Percentiles rank a stretch among this genome's conserved stretches.
These are phyloP conservation scores for Sus cebifrons DNA, from an alignment of 2,797 vertebrate species.

Conservation along the genomic window DNA sequence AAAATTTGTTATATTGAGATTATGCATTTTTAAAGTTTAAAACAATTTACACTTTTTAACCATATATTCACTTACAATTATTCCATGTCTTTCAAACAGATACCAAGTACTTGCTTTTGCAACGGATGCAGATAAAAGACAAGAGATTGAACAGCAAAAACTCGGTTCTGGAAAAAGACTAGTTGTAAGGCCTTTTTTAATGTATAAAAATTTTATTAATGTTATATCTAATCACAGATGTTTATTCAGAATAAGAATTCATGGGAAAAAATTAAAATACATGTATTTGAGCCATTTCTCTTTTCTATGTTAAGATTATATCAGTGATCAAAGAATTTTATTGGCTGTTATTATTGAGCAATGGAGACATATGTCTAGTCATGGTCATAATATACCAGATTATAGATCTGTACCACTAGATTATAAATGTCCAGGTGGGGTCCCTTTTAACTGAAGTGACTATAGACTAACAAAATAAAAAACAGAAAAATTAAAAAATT, in stretches of 20 bases:
- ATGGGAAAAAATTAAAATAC: neutral
- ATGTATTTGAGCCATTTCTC: neutral
- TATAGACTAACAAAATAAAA: constrained; percentile 4
- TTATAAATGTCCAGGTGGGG: neutral
- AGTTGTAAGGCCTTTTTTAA: constrained; percentile 90
- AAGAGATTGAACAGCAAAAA: constrained; percentile 94
- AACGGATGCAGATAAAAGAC: constrained; percentile 95
- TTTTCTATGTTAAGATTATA: neutral
- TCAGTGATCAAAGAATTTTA: constrained; percentile 16
- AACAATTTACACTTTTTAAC: constrained; percentile 18
- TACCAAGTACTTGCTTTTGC: constrained; percentile 99
- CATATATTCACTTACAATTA: constrained; percentile 46
- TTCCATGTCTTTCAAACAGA: constrained; percentile 88
- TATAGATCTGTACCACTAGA: neutral
- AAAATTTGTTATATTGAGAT: neutral
- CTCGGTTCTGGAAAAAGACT: constrained; percentile 95
- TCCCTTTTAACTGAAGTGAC: constrained; percentile 29
- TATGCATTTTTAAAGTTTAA: constrained; percentile 51
- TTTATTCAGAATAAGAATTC: constrained; percentile 58
- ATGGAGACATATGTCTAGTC: neutral
- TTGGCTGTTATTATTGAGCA: neutral
- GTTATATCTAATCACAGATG: neutral
- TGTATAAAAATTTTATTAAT: neutral
- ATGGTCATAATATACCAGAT: neutral
- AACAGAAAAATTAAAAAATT: neutral